Conservation (phyloP, 2,113 vertebrate species). For the Pyxicephalus adspersus region DNA sequence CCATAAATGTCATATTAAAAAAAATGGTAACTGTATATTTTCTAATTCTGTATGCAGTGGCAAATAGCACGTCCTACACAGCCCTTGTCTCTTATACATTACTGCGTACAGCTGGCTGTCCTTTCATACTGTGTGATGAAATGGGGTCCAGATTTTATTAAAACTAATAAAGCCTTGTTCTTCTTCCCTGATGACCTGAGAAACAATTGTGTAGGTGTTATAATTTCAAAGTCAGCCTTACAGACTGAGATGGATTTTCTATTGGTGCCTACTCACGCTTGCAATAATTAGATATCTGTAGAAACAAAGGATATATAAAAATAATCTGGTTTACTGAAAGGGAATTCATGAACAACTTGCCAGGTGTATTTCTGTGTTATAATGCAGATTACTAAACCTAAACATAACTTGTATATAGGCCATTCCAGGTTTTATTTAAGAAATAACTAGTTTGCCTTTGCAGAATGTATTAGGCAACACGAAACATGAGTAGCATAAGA, state of each 20-base stretch:
- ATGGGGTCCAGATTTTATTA: slow-evolving; percentile 9
- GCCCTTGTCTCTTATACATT: slow-evolving; percentile 1
- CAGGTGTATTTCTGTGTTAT: too few species aligned
- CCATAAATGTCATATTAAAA: slow-evolving; percentile 16
- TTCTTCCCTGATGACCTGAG: slow-evolving; percentile 9
- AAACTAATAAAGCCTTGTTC: slow-evolving; percentile 19
- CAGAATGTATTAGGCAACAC: too few species aligned
- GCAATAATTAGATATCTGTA: slow-evolving; percentile 6
- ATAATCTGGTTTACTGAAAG: not conserved
- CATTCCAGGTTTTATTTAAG: too few species aligned
- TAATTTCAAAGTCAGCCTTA: slow-evolving; percentile 9
- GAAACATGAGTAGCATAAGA: too few species aligned
- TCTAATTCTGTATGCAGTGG: not conserved
- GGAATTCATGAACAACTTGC: not conserved
- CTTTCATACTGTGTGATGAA: slow-evolving; percentile 35
- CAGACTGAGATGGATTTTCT: not conserved
- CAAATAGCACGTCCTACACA: not conserved
- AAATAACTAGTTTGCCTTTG: too few species aligned
- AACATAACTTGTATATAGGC: too few species aligned
- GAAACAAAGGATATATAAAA: not conserved
- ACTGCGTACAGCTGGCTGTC: slow-evolving; percentile 3
- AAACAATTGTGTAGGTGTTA: slow-evolving; percentile 47
- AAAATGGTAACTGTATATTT: not conserved
- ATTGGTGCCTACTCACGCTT: not conserved
- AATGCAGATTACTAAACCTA: too few species aligned